A percentile compares a stretch with the other conserved stretches of the same genome.
Evolutionary conservation across 2,113 vertebrate species (phyloP).

Genomic region (Mesembrinibis cayennensis): DNA sequence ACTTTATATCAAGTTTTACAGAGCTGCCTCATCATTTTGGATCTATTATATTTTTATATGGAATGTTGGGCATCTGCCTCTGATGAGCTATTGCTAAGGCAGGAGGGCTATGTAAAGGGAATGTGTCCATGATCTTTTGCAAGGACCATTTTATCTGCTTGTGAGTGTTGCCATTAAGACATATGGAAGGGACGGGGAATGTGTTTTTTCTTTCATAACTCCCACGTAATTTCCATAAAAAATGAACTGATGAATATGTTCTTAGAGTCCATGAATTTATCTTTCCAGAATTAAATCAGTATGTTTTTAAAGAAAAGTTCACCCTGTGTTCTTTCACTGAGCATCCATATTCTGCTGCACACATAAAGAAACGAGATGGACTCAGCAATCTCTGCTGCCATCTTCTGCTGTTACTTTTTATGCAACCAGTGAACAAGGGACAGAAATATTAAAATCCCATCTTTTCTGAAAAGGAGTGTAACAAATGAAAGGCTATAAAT

Average conservation of each 20-base stretch:
- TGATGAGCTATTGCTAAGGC: not conserved
- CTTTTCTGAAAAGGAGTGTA: not conserved
- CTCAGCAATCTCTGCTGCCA: constrained; percentile 76
- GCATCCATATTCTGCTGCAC: not conserved
- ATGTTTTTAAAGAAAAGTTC: constrained; percentile 48
- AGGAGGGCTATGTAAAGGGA: not conserved
- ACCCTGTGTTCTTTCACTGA: not conserved
- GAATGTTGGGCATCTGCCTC: not conserved
- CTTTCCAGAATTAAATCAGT: constrained; percentile 55
- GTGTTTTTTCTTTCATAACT: constrained; percentile 22
- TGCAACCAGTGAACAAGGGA: not conserved
- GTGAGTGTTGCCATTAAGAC: not conserved
- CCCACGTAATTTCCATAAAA: constrained; percentile 28
- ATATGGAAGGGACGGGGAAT: constrained; percentile 10
- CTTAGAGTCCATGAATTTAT: constrained; percentile 49
- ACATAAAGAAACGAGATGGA: not conserved
- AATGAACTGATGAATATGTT: constrained; percentile 56
- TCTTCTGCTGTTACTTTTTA: constrained; percentile 63
- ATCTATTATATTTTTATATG: not conserved
- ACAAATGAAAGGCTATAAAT: not conserved
- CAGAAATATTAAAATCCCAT: not conserved
- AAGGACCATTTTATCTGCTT: not conserved
- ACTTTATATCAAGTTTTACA: not conserved
- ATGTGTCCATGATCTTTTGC: not conserved
- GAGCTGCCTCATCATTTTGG: not conserved